phyloP scores from a whole-genome alignment of 2,113 vertebrate genomes.

The Podocnemis expansa region DNA sequence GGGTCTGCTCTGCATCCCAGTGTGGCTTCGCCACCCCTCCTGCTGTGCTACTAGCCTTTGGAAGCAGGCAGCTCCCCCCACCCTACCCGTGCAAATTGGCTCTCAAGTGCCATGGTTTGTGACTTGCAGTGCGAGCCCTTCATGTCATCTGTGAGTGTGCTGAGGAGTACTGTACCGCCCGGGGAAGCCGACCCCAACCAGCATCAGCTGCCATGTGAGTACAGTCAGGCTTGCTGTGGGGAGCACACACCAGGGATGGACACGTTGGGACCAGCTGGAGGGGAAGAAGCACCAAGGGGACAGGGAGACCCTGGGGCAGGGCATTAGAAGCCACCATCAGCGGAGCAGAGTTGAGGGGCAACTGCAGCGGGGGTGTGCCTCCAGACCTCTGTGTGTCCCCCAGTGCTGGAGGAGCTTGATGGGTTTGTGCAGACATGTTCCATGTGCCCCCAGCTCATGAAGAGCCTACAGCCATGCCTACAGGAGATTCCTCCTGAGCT shows the following conservation, averaged over 20 bases:
- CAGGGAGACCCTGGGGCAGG: too few species aligned
- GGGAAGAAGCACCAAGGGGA: neutral
- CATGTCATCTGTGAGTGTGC: constrained; percentile 91
- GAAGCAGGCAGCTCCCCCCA: neutral
- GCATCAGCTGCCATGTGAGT: constrained; percentile 87
- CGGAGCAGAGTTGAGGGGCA: neutral
- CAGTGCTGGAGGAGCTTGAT: neutral
- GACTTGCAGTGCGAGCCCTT: constrained; percentile 83
- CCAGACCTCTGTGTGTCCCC: neutral
- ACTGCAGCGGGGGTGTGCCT: neutral
- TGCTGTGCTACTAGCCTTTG: too few species aligned
- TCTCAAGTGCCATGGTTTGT: neutral
- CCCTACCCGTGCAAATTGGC: neutral
- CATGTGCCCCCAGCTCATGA: too few species aligned
- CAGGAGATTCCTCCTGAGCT: too few species aligned
- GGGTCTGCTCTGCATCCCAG: neutral
- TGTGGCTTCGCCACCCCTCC: too few species aligned
- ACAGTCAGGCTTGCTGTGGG: accelerated
- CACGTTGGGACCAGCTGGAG: too few species aligned
- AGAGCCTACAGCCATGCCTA: too few species aligned
- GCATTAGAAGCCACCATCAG: neutral
- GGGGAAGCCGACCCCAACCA: constrained; percentile 65
- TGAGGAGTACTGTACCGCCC: constrained; percentile 83
- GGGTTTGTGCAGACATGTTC: neutral
- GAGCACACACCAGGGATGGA: too few species aligned